A percentile compares a stretch with the other conserved stretches of the same genome.
Evolutionary conservation across 1,140 invertebrate genomes (phyloP).

Genomic region (Drosophila lacertosa): DNA sequence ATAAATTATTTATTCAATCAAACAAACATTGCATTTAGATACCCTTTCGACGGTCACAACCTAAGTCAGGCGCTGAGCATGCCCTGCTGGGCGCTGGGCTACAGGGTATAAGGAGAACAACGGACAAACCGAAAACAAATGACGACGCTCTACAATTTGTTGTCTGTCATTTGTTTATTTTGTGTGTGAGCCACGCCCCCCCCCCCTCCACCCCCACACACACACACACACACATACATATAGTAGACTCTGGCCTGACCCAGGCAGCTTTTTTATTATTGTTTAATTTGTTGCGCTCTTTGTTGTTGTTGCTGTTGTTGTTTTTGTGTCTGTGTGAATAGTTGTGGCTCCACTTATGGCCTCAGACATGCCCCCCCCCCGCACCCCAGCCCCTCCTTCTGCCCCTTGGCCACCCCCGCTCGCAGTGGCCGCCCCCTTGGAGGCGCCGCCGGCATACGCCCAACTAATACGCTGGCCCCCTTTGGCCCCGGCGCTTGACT

Average conservation of each 20-base stretch:
- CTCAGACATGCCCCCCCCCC: conserved; percentile 1
- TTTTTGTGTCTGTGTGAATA: conserved; percentile 8
- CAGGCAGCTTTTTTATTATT: conserved; percentile 46
- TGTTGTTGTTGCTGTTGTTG: conserved; percentile 24
- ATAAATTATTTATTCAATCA: too few relatives aligned
- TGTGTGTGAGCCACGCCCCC: conserved; percentile 12
- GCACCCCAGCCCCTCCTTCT: neutral
- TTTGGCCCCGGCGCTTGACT: conserved; percentile 33
- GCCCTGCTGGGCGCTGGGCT: neutral
- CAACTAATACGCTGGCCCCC: conserved; percentile 23
- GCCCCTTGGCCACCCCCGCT: neutral
- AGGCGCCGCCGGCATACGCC: conserved; percentile 9
- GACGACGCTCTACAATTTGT: conserved; percentile 71
- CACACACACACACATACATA: too few relatives aligned
- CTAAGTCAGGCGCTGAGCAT: neutral
- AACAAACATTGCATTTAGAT: too few relatives aligned
- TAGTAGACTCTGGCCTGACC: neutral
- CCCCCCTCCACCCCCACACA: too few relatives aligned
- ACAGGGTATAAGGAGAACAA: conserved; percentile 24
- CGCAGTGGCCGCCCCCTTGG: neutral
- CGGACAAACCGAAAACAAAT: conserved; percentile 44
- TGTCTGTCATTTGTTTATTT: conserved; percentile 73
- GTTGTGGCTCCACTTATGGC: conserved; percentile 14
- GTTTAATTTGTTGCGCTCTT: conserved; percentile 65
- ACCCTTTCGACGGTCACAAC: too few relatives aligned